Evolutionary conservation across 1,140 invertebrate species (phyloP).

Genomic region (Panagrolaimus sp.): DNA sequence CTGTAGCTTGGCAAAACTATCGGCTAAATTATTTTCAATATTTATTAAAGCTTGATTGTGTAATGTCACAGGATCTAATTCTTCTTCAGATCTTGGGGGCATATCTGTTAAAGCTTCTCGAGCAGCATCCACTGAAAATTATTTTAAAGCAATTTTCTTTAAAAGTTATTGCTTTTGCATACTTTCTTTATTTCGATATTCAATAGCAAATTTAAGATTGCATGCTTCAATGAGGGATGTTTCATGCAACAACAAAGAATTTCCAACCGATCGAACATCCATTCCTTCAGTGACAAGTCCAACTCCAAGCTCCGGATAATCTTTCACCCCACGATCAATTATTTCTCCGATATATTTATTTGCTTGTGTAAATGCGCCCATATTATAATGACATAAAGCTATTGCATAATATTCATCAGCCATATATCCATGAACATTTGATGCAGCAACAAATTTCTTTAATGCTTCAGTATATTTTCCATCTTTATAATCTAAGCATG

Average conservation of each 20-base stretch:
- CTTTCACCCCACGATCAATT: constrained; percentile 86
- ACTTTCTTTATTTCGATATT: constrained; percentile 92
- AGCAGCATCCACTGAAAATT: constrained; percentile 71
- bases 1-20: constrained; percentile 93
- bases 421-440: constrained; percentile 79
- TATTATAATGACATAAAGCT: constrained; percentile 84
- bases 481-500: constrained; percentile 87
- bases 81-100: constrained; percentile 88
- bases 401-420: constrained; percentile 89
- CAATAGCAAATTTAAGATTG: constrained; percentile 95
- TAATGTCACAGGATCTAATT: constrained; percentile 91
- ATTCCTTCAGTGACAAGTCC: constrained; percentile 96
- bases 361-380: constrained; percentile 86
- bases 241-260: constrained; percentile 87
- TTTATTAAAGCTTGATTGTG: constrained; percentile 96
- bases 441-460: constrained; percentile 79
- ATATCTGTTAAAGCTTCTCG: constrained; percentile 91
- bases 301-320: constrained; percentile 94
- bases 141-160: constrained; percentile 4
- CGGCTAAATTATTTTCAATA: constrained; percentile 78
- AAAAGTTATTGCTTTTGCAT: constrained; percentile 53
- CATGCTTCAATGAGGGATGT: constrained; percentile 95
- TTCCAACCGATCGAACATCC: constrained; percentile 90
- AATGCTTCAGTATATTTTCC: constrained; percentile 81
- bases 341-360: constrained; percentile 77